Percentiles rank a stretch among this genome's conserved stretches.
These are phyloP conservation scores for Agonopterix arenella DNA, from an alignment of 2,888 invertebrate species.

Conservation along the genomic window DNA sequence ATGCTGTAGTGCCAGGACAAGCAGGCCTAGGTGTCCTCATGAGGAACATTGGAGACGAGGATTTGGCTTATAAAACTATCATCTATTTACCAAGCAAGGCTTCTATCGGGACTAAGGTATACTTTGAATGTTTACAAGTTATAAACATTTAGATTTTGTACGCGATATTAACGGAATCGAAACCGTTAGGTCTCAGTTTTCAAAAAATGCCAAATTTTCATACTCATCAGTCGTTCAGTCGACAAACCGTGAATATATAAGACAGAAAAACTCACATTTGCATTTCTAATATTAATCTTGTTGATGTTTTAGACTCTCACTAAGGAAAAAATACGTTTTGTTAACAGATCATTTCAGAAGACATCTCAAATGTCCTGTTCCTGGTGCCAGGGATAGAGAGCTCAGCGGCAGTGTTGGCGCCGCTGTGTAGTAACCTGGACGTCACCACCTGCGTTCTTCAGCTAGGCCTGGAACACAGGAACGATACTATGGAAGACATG, in stretches of 20 bases:
- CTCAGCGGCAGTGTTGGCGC: conserved; percentile 70
- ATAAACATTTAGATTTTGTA: no score
- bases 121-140: no score
- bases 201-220: no score
- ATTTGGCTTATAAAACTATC: conserved; percentile 66
- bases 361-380: conserved; percentile 53
- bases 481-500: conserved; percentile 63
- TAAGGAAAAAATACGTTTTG: no score
- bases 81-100: conserved; percentile 72
- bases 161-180: no score
- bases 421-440: conserved; percentile 66
- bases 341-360: no score
- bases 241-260: no score
- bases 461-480: conserved; percentile 55
- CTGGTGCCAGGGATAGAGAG: conserved; percentile 84
- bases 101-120: conserved; percentile 60
- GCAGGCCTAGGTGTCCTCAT: conserved; percentile 53
- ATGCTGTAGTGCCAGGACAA: background rate
- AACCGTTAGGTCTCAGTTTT: no score
- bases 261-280: no score
- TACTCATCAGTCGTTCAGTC: no score
- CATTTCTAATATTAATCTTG: no score
- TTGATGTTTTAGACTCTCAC: no score
- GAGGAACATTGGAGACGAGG: conserved; percentile 79
- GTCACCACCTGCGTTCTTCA: conserved; percentile 74